Evolutionary conservation across 1,140 invertebrate species (phyloP).

Genomic region (Drosophila santomea): DNA sequence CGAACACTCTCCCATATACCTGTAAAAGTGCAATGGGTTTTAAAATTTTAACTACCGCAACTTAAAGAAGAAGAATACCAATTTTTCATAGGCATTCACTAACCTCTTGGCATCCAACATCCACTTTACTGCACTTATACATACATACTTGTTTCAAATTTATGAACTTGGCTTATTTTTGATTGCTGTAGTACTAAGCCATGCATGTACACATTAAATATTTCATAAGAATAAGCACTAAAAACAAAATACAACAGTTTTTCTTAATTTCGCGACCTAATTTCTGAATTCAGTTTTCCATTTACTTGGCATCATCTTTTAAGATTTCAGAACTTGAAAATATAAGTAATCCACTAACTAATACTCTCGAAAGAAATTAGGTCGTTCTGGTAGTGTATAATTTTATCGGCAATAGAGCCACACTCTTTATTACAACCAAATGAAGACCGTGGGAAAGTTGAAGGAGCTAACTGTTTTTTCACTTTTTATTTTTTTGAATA

Average conservation of each 20-base stretch:
- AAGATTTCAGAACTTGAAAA: no score
- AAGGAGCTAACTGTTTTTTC: constrained; percentile 27
- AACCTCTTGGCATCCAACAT: constrained; percentile 20
- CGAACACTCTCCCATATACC: neutral
- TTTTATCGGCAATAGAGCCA: neutral
- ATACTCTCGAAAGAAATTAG: neutral
- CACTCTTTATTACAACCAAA: neutral
- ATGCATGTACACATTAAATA: neutral
- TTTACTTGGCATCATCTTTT: no score
- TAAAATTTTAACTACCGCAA: neutral
- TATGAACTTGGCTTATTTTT: neutral
- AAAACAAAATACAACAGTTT: neutral
- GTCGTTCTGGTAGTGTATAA: neutral
- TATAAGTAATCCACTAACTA: no score
- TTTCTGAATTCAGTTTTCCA: no score
- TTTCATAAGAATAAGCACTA: neutral
- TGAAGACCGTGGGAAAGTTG: neutral
- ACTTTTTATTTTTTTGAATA: constrained; percentile 41
- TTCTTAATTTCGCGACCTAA: neutral
- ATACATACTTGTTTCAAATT: neutral
- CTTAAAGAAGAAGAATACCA: neutral
- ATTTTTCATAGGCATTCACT: neutral
- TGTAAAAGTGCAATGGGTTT: neutral
- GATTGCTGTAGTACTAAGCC: neutral
- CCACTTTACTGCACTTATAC: neutral